A percentile compares a stretch with the other conserved stretches of the same genome.
Evolutionary conservation across 2,797 vertebrate genomes (phyloP).

Genomic region (Eupleurogrammus muticus): DNA sequence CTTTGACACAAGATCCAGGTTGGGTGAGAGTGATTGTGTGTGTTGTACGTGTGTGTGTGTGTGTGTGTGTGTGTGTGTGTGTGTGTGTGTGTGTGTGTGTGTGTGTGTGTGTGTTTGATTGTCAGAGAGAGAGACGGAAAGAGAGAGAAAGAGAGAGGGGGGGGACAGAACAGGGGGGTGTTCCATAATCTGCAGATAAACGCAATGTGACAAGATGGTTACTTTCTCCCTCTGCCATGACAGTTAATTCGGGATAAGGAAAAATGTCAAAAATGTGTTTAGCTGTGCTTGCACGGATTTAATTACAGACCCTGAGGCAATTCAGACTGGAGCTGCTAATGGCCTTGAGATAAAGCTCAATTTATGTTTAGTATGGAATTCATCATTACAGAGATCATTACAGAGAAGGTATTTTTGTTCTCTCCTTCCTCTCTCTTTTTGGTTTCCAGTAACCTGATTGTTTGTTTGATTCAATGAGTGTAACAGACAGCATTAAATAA

Average conservation of each 20-base stretch:
- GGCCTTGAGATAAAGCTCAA: conserved; percentile 94
- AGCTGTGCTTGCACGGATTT: conserved; percentile 96
- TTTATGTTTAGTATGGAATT: conserved; percentile 82
- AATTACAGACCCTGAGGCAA: conserved; percentile 94
- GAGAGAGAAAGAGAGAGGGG: background rate
- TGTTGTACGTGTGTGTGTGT: background rate
- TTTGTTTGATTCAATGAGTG: background rate
- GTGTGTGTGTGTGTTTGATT: no score
- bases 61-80: background rate
- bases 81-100: no score
- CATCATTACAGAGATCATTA: conserved; percentile 37
- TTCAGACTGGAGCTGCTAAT: conserved; percentile 91
- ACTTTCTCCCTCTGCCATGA: conserved; percentile 93
- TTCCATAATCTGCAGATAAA: conserved; percentile 87
- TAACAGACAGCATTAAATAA: background rate
- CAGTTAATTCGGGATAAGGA: conserved; percentile 97
- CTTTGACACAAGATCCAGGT: no score
- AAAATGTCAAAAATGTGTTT: conserved; percentile 99
- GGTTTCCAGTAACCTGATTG: conserved; percentile 24
- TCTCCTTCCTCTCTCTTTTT: no score
- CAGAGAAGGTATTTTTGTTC: no score
- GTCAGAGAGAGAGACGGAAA: no score
- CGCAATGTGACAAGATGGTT: conserved; percentile 94
- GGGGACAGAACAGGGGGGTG: conserved; percentile 48
- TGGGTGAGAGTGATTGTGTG: conserved; percentile 3